Base-by-base conservation (phyloP, 2,797 vertebrate genomes). In the Hemitrygon akajei region DNA sequence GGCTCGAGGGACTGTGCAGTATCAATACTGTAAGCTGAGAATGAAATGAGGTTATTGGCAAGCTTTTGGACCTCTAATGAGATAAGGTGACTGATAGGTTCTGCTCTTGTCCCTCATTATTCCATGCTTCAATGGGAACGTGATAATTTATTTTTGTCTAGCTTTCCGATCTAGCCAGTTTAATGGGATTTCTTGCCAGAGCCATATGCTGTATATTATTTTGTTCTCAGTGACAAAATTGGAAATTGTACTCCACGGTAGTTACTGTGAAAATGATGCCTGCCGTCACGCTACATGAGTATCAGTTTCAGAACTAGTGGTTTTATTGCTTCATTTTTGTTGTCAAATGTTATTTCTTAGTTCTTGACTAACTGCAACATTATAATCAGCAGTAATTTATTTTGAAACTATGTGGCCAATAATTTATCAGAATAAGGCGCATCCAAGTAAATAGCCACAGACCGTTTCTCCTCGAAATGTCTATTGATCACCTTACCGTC, bases 11-110 rank as follows among this genome's bases (percentile, higher is more conserved):
- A 58, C 22, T 30, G 5, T n/a, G 71, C 27, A 12, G 71, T 76
- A 47, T 58, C 34, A 93, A 47, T 14, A 7, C 71, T 34, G 69
- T 75, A 76, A 75, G 91, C 91, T 76, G 20, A n/a, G 91, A 93
- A 93, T 76, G 66, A 75, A 93, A 89, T 89, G 91, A 47, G 71
- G 40, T 93, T 93, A 56, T 76, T 93, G 91, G 40, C 40, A 93
- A 58, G 14, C 40, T 58, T 75, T 40, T 76, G 40, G 20, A 56
- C 22, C 40, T 47, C 40, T 76, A 93, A 93, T 93, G 91, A 76
- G 71, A 75, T 76, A 93, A 93, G 73, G 91, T 93, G 91, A 73
- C 69, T 75, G 69, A 30, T 76, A 58, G 30, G 71, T 76, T 47
- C 71, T 47, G 91, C 69, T 71, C 71, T 93, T 93, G 71, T 37